These are phyloP conservation scores for Sakesphorus luctuosus DNA, from an alignment of 2,113 vertebrate genomes.

Conservation along the genomic window DNA sequence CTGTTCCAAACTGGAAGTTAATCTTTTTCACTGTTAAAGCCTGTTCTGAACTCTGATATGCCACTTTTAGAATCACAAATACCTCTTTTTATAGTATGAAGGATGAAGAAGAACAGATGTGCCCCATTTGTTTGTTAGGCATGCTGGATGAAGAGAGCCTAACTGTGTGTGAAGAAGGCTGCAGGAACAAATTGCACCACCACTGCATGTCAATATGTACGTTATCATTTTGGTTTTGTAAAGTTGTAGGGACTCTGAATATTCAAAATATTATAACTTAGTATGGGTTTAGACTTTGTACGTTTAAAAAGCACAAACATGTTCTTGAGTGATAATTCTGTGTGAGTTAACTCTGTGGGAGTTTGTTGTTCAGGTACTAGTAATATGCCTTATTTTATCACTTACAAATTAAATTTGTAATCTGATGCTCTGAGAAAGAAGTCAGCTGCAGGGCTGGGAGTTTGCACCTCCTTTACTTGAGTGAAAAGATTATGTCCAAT, in stretches of 20 bases:
- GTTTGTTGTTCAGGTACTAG: background rate
- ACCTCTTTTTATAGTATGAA: slow-evolving; percentile 78
- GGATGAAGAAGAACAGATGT: slow-evolving; percentile 93
- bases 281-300: background rate
- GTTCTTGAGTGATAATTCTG: background rate
- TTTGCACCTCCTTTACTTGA: background rate
- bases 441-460: background rate
- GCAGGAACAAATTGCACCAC: slow-evolving; percentile 91
- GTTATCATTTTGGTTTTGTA: slow-evolving; percentile 37
- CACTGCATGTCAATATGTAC: slow-evolving; percentile 95
- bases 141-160: slow-evolving; percentile 90
- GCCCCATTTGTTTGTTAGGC: slow-evolving; percentile 89
- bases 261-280: background rate
- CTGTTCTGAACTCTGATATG: background rate
- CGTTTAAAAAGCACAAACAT: background rate
- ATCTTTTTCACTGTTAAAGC: background rate
- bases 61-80: background rate
- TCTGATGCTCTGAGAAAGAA: background rate
- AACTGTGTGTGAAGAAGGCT: slow-evolving; percentile 84
- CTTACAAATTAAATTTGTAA: background rate
- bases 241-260: background rate
- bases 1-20: background rate
- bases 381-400: background rate
- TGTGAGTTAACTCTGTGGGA: background rate
- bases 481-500: background rate